Base-by-base conservation (phyloP, 2,113 vertebrate species). In the Anser cygnoides region DNA sequence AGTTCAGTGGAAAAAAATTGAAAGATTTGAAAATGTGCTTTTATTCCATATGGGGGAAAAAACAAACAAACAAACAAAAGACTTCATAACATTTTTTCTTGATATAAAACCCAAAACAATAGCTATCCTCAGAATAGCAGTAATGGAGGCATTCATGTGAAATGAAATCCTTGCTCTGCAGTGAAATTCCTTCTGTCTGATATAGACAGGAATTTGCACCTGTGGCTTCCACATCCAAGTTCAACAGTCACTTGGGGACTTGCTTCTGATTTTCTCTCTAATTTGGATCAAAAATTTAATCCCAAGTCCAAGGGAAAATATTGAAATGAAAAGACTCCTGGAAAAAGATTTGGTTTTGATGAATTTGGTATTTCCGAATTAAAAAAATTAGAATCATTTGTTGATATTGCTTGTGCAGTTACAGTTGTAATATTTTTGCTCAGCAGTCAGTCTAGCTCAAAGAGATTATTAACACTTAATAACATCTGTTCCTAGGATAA, bases 131-230 rank as follows among this genome's bases (percentile, higher is more conserved):
- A 82, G 94, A 91, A 82, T n/a, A 92, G 61, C 73, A 89, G 35
- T 95, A 78, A 87, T 81, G 57, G 73, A 91, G 54, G 87, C 95
- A 92, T 49, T 95, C 86, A 87, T 67, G 96, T 95, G 89, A 91
- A 89, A 95, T 89, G 25, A 92, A 97, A 95, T 89, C 71, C 49
- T 84, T 84, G 65, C 61, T 95, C 84, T 3, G 0, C 49, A 79
- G 57, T 78, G 61, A 75, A 95, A 96, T 95, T 93, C 57, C 39
- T 95, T 78, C 73, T 91, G 68, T 96, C 52, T 94, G 68, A 72
- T 93, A 91, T 5, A 65, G 87, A 93, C 77, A 95, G 77, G 57
- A 95, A 89, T 81, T 72, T 94, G 59, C 74, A 96, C 91, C 81
- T 96, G 93, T 97, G 93, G 91, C 94, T 95, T 92, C 43, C 57